Percentiles rank a stretch among this genome's conserved stretches.
phyloP scores from a whole-genome alignment of 1,140 invertebrate genomes.

The Pachyrhynchus sulphureomaculatus region DNA sequence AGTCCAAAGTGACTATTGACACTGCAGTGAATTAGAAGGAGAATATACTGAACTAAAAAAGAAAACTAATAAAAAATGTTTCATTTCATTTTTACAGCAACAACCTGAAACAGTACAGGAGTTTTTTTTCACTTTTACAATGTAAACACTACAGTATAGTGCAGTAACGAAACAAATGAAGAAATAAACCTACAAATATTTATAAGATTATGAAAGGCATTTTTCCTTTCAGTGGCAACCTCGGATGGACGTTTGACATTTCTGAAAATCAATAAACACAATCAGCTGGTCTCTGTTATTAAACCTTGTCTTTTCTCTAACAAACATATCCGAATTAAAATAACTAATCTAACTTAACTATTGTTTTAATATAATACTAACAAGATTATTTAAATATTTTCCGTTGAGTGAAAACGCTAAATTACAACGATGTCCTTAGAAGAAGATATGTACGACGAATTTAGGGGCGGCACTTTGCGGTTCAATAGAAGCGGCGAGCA shows the following conservation, averaged over 20 bases:
- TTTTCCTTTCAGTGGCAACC: slow-evolving; percentile 1
- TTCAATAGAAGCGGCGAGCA: slow-evolving; percentile 34
- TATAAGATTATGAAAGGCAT: too few relatives aligned
- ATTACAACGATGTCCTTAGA: slow-evolving; percentile 38
- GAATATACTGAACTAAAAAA: too few relatives aligned
- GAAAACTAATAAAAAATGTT: too few relatives aligned
- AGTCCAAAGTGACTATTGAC: too few relatives aligned
- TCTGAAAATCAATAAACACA: slow-evolving; percentile 2
- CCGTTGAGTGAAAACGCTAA: slow-evolving; percentile 1
- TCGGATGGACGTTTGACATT: neutral
- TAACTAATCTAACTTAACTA: too few relatives aligned
- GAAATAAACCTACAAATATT: too few relatives aligned
- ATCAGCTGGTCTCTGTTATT: slow-evolving; percentile 31
- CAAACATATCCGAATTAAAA: neutral
- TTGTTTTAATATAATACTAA: slow-evolving; percentile 5
- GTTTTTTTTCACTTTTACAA: too few relatives aligned
- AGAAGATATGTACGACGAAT: slow-evolving; percentile 46
- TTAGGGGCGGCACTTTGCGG: slow-evolving; percentile 44
- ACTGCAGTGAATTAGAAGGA: too few relatives aligned
- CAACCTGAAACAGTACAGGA: too few relatives aligned
- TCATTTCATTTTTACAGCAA: too few relatives aligned
- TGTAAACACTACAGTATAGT: too few relatives aligned
- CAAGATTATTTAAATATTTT: neutral
- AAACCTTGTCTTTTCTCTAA: neutral
- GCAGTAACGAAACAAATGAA: too few relatives aligned